phyloP scores from a whole-genome alignment of 2,797 vertebrate genomes.

The Hippocampus kuda region DNA sequence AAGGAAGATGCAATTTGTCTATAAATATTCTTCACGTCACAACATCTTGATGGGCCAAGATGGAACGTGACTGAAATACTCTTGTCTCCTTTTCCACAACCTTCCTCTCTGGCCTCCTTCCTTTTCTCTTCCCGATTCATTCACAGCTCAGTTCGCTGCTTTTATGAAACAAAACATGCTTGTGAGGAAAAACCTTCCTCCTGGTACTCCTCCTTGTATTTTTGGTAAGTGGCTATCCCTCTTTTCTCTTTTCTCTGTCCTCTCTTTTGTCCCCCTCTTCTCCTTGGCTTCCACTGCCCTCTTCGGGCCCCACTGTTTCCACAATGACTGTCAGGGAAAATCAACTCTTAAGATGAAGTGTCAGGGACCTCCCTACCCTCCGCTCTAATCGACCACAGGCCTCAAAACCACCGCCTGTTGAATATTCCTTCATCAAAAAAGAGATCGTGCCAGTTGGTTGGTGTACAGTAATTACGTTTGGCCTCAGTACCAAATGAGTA shows the following conservation, averaged over 20 bases:
- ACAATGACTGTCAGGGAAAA: not conserved
- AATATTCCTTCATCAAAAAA: not conserved
- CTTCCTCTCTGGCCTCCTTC: conserved; percentile 50
- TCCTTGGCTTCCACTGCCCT: conserved; percentile 26
- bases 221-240: conserved; percentile 87
- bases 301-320: conserved; percentile 7
- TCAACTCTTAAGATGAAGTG: not conserved
- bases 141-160: conserved; percentile 97
- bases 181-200: conserved; percentile 97
- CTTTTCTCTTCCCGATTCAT: conserved; percentile 64
- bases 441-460: too few species aligned
- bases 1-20: conserved; percentile 19
- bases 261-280: conserved; percentile 26
- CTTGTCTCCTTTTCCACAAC: conserved; percentile 53
- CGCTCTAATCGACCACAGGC: not conserved
- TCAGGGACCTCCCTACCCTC: not conserved
- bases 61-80: conserved; percentile 57
- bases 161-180: conserved; percentile 99
- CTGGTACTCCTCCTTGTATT: conserved; percentile 90
- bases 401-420: too few species aligned
- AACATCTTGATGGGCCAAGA: conserved; percentile 38
- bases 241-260: conserved; percentile 38
- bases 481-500: too few species aligned
- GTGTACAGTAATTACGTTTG: too few species aligned
- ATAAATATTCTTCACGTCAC: conserved; percentile 24